Evolutionary conservation across 92 coral and sea anemone species (phyloP), one percentile per base, ranked within the genome.

Genomic region (Scolanthus callimorphus): DNA sequence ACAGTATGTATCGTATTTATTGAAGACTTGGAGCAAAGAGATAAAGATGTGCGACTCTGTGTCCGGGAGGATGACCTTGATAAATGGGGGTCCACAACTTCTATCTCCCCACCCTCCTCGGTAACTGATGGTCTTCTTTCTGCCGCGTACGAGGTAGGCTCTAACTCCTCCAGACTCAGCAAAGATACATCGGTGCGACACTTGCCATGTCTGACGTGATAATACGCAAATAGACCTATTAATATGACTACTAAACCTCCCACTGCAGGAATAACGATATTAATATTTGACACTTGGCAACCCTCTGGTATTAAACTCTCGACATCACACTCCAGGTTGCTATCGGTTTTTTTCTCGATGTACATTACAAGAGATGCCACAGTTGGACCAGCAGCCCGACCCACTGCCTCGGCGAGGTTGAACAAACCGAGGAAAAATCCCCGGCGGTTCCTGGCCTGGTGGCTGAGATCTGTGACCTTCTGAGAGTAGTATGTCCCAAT

Each of bases 401-500:
- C 99, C 23, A 94, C 68, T 20, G 94, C 85, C 29, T 94, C 99
- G 2, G 97, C 86, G 26, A 94, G 74, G 45, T 83, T 94, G 38
- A 94, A 79, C 2, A 81, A 70, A 3, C 99, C 94, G 23, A 94
- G 89, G 37, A 89, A 94, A 3, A 83, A 38, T 23, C 99, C 99
- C 26, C 99, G 61, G 21, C 99, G 84, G 52, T 94, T 94, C 27
- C 97, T 59, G 22, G 99, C 99, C 46, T 94, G 95, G 43, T 94
- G 82, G 30, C 94, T 84, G 43, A 80, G 73, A 52, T 94, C 99
- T 34, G 99, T 94, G 19, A 94, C 74, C 54, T 94, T 94, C 22
- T 86, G 92, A 15, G 97, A 94, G 71, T 77, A 94, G 37, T 94
- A 94, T 27, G 86, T 82, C 10, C 96, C 96, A 4, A 71, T 49